Evolutionary conservation across 2,113 vertebrate genomes (phyloP), one percentile per base, ranked within the genome.

Genomic region (Elephantulus edwardii): DNA sequence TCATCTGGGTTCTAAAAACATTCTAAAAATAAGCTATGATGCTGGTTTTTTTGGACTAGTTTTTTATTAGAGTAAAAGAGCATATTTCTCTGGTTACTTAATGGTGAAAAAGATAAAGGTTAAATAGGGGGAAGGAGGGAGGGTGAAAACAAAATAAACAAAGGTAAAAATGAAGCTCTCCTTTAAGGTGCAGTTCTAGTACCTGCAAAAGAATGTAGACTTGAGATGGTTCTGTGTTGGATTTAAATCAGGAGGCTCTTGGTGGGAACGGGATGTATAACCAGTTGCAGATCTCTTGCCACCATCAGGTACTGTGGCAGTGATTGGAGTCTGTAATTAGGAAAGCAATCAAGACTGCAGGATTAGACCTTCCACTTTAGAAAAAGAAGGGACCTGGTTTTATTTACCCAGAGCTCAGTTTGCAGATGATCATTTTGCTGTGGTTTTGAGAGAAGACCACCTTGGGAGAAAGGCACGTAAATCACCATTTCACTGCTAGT

Each of bases 391-490:
- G 79, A 71, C 68, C n/a, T 48, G 35, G 86, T 94, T 95, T 94
- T 91, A 70, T 91, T 79, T 35, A 86, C 76, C 90, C 68, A 35
- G 20, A 91, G 90, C 91, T 96, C 93, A 83, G 90, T 79, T 94
- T 95, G 48, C 84, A 60, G 90, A 91, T 96, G 95, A 94, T 97
- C 88, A 56, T 88, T 97, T 93, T 75, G 82, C 78, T 91, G 82
- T 89, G 95, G 71, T 92, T 95, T 90, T 64, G 48, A 72, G 77
- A 91, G 94, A 89, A 95, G 95, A 94, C 91, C 94, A 95, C 92
- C 87, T 89, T 91, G 93, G 96, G 94, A 96, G 90, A 95, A 95
- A 96, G 95, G 94, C 92, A 96, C 92, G 88, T 90, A 92, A 96
- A 95, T 91, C 94, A 94, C 58, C 96, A 75, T 83, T 89, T 93